A percentile compares a stretch with the other conserved stretches of the same genome.
Conservation (phyloP, 2,888 invertebrate species). For the Protophormia terraenovae region DNA sequence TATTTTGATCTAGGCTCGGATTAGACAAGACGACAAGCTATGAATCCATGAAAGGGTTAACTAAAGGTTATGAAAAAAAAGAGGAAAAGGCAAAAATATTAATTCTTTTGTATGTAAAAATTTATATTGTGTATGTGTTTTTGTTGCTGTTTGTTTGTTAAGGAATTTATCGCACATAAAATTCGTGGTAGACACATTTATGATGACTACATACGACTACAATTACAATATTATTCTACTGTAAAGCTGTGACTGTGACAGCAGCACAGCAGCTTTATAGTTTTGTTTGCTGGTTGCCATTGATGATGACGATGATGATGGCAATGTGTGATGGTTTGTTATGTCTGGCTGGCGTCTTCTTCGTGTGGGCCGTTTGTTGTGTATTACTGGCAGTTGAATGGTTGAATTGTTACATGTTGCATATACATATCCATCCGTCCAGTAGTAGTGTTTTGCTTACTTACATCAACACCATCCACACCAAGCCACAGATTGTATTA, state of each 20-base stretch:
- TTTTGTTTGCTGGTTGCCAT: conserved; percentile 1
- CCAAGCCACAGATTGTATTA: conserved; percentile 25
- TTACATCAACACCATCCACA: conserved; percentile 43
- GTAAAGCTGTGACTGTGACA: conserved; percentile 1
- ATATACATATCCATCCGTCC: conserved; percentile 52
- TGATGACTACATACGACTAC: conserved; percentile 32
- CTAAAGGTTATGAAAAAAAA: conserved; percentile 55
- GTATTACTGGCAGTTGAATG: conserved; percentile 22
- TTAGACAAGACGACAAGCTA: conserved; percentile 22
- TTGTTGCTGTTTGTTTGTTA: conserved; percentile 22
- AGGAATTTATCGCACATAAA: conserved; percentile 54
- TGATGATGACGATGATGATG: conserved; percentile 1
- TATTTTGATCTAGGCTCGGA: conserved; percentile 32
- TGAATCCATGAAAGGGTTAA: conserved; percentile 56
- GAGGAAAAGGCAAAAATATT: neutral
- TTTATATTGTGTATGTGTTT: too few species aligned
- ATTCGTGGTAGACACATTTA: conserved; percentile 53
- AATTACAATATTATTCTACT: conserved; percentile 40
- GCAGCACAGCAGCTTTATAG: conserved; percentile 2
- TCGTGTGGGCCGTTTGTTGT: conserved; percentile 65
- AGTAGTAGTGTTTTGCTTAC: conserved; percentile 38
- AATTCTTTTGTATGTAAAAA: conserved; percentile 18
- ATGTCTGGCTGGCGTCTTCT: conserved; percentile 61
- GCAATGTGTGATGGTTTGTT: conserved; percentile 16
- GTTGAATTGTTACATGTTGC: conserved; percentile 52